Percentiles rank a stretch among this genome's conserved stretches.
phyloP scores from a whole-genome alignment of 2,797 vertebrate species.

The Ctenosaura bakeri region DNA sequence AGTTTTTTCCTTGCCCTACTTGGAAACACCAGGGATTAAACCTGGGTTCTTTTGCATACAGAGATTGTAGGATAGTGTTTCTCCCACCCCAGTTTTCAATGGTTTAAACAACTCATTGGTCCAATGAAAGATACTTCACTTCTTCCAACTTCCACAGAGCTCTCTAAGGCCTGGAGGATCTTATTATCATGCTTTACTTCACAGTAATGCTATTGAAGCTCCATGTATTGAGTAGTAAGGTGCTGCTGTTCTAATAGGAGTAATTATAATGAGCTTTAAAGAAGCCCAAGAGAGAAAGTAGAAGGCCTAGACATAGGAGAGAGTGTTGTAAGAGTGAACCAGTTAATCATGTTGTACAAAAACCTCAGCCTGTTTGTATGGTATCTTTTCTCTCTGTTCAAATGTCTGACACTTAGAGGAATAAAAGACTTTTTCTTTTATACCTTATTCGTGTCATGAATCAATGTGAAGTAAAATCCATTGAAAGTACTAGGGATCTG shows the following conservation, averaged over 20 bases:
- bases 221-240: slow-evolving; percentile 44
- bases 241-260: background rate
- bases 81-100: background rate
- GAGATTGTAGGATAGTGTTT: background rate
- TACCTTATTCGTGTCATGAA: slow-evolving; percentile 48
- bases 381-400: slow-evolving; percentile 36
- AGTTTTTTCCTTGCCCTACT: background rate
- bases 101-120: slow-evolving; percentile 1
- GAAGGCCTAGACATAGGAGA: background rate
- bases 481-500: slow-evolving; percentile 68
- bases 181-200: slow-evolving; percentile 29
- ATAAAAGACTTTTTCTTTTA: slow-evolving; percentile 53
- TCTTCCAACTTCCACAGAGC: slow-evolving; percentile 20
- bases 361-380: background rate
- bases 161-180: slow-evolving; percentile 13
- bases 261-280: slow-evolving; percentile 21
- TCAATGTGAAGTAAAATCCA: slow-evolving; percentile 50
- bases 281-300: slow-evolving; percentile 51
- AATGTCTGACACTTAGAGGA: slow-evolving; percentile 22
- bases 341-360: slow-evolving; percentile 7
- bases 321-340: slow-evolving; percentile 25
- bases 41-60: background rate
- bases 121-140: background rate
- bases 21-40: background rate
- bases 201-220: background rate